phyloP scores from a whole-genome alignment of 2,113 vertebrate species.

The Pollimyrus isidori region DNA sequence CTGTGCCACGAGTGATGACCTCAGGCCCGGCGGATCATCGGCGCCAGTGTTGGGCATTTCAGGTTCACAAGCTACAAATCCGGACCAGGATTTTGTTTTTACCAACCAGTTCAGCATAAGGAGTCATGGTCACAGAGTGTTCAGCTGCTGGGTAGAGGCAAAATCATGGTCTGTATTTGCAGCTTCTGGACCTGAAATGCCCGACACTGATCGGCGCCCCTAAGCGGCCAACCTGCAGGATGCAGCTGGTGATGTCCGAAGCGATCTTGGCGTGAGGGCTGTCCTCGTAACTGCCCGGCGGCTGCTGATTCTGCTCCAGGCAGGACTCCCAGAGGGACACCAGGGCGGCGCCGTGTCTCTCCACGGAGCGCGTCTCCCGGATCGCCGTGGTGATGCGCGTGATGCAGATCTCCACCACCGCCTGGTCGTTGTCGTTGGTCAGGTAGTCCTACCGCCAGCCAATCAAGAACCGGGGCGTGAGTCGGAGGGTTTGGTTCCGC shows the following conservation, averaged over 20 bases:
- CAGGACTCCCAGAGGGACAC: constrained; percentile 91
- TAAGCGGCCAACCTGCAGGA: constrained; percentile 76
- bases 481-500: not conserved
- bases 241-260: constrained; percentile 93
- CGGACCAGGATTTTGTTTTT: no score
- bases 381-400: constrained; percentile 89
- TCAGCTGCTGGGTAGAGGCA: no score
- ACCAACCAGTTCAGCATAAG: no score
- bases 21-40: not conserved
- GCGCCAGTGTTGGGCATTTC: no score
- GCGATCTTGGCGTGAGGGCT: constrained; percentile 90
- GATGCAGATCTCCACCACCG: constrained; percentile 93
- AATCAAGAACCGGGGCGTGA: not conserved
- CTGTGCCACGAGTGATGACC: not conserved
- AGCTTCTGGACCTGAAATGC: no score
- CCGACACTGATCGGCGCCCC: no score
- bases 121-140: no score
- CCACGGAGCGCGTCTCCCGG: constrained; percentile 79
- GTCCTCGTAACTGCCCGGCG: constrained; percentile 75
- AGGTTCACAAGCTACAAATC: no score
- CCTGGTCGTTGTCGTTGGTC: constrained; percentile 90
- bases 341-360: constrained; percentile 73
- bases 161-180: no score
- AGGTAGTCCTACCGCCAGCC: constrained; percentile 75
- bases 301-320: constrained; percentile 78